Base-by-base conservation (phyloP, 2,113 vertebrate genomes). In the Sinocyclocheilus grahami region DNA sequence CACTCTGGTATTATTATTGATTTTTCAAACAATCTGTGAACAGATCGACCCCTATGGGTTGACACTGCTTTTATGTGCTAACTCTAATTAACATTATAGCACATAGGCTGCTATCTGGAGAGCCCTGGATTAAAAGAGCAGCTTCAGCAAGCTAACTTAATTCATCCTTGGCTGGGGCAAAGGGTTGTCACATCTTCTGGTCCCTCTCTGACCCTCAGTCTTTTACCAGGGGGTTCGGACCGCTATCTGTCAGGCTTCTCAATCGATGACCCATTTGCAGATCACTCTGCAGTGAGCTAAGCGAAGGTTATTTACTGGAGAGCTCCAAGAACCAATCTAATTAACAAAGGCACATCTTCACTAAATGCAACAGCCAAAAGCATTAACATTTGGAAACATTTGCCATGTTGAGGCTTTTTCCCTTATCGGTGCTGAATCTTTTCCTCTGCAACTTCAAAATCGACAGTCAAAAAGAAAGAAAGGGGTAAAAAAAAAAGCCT, bases 21-120 rank as follows among this genome's bases (percentile, higher is more conserved):
- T 87, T 86, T 67, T n/a, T 69, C 80, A 69, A 63, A 55, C 78
- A 87, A 78, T 87, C 55, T 39, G 39, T 77, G 48, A 82, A 58
- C 9, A 39, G 80, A 87, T 63, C 58, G 71, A 85, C 78, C 82
- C 62, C 48, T 37, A 51, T 53, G 58, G 62, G 39, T 72, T 87
- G 71, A 83, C 37, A 81, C 11, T 86, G 80, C 69, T 86, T 89
- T 89, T 78, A 85, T 89, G 58, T 82, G 82, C 82, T 89, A 85
- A 69, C 58, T 80, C 74, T 79, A 86, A 84, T 88, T 74, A 86
- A 62, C 81, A 88, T 65, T 79, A 86, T 33, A 60, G 51, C 81
- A 84, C 27, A 84, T 51, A 79, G 62, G 12, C 71, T 78, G 60
- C 78, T 60, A 48, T 27, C 51, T 1, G 20, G 10, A 76, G 60